A percentile compares a stretch with the other conserved stretches of the same genome.
phyloP scores from a whole-genome alignment of 2,888 invertebrate genomes.

The Synanthedon myopaeformis region DNA sequence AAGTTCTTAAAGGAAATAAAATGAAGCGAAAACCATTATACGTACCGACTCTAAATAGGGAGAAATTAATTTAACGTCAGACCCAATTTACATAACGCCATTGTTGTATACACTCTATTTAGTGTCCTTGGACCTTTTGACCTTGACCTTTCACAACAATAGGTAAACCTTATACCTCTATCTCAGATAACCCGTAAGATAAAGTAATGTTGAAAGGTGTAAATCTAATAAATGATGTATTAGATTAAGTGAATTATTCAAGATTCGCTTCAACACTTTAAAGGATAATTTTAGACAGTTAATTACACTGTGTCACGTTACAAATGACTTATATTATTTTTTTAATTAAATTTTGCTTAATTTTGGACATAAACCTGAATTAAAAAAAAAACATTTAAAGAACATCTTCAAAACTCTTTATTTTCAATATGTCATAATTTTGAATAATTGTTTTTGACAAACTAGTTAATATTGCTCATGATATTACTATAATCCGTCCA shows the following conservation, averaged over 20 bases:
- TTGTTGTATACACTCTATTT: conserved; percentile 4
- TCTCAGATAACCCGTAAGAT: conserved; percentile 17
- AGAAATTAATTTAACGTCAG: conserved; percentile 22
- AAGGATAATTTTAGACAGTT: neutral
- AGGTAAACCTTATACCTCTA: conserved; percentile 4
- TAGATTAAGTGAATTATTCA: neutral
- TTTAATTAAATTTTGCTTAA: no score
- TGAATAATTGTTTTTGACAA: no score
- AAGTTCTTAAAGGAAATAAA: neutral
- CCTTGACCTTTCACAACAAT: conserved; percentile 1
- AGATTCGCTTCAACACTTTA: neutral
- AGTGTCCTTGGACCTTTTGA: neutral
- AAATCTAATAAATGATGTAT: conserved; percentile 3
- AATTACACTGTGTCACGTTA: neutral
- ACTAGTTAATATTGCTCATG: no score
- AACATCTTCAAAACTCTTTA: no score
- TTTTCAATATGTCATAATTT: no score
- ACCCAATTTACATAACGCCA: conserved; percentile 19
- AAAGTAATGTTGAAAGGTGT: conserved; percentile 13
- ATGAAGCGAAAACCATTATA: neutral
- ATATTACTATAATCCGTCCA: no score
- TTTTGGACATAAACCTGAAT: no score
- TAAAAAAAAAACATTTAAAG: no score
- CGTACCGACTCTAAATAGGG: conserved; percentile 11
- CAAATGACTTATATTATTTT: neutral